These are phyloP conservation scores for Seriola aureovittata DNA, from an alignment of 2,113 vertebrate genomes.

Conservation along the genomic window DNA sequence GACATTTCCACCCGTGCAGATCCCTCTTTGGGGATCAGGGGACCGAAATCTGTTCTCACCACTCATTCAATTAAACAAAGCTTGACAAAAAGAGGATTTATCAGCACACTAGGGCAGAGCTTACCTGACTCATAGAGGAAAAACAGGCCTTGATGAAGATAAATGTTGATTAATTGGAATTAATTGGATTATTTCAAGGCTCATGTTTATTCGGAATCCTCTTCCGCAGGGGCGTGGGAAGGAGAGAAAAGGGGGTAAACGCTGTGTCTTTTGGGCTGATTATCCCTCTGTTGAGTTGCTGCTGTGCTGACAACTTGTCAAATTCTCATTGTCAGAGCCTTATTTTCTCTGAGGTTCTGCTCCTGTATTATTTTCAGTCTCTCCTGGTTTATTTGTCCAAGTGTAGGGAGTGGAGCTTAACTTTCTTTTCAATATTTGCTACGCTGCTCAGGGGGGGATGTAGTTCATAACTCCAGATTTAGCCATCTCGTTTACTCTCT, in stretches of 20 bases:
- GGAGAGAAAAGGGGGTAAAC: background rate
- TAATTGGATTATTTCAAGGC: slow-evolving; percentile 39
- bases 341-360: slow-evolving; percentile 23
- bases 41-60: slow-evolving; percentile 25
- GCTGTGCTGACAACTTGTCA: slow-evolving; percentile 18
- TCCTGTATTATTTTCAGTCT: slow-evolving; percentile 13
- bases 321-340: slow-evolving; percentile 14
- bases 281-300: slow-evolving; percentile 10
- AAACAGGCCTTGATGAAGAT: slow-evolving; percentile 9
- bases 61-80: slow-evolving; percentile 20
- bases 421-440: slow-evolving; percentile 68
- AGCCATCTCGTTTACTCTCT: slow-evolving; percentile 67
- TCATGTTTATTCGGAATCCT: slow-evolving; percentile 11
- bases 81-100: slow-evolving; percentile 30
- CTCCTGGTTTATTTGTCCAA: slow-evolving; percentile 51
- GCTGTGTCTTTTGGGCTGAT: slow-evolving; percentile 17
- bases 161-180: slow-evolving; percentile 29
- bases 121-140: slow-evolving; percentile 24
- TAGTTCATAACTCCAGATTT: slow-evolving; percentile 77
- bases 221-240: background rate
- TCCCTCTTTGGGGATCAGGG: slow-evolving; percentile 41
- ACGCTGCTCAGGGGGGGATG: slow-evolving; percentile 53
- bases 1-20: slow-evolving; percentile 43
- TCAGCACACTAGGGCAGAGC: slow-evolving; percentile 3
- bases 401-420: slow-evolving; percentile 42